phyloP scores from a whole-genome alignment of 2,797 vertebrate species.

The Peromyscus melanophrys region DNA sequence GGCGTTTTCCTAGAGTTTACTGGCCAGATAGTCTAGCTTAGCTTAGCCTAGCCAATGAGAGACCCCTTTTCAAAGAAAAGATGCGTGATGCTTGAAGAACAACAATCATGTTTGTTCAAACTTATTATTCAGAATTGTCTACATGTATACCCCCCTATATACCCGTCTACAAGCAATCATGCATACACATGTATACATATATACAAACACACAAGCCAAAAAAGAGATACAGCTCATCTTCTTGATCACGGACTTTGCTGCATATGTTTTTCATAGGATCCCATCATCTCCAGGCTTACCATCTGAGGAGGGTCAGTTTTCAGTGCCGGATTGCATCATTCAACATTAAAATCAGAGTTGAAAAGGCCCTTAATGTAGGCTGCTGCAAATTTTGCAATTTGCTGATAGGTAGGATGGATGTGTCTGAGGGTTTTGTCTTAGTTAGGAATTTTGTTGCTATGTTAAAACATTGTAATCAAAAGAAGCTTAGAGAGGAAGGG shows the following conservation, averaged over 20 bases:
- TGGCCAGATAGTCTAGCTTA: not conserved
- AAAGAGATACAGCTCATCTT: not conserved
- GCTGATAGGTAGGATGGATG: not conserved
- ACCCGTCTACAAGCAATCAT: not conserved
- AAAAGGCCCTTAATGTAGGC: not conserved
- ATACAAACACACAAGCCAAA: not conserved
- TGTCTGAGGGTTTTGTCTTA: not conserved
- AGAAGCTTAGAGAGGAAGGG: not conserved
- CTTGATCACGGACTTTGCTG: not conserved
- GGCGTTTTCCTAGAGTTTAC: not conserved
- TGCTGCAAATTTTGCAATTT: not conserved
- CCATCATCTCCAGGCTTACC: accelerated
- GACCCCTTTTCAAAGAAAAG: not conserved
- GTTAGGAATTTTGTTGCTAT: not conserved
- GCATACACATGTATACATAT: not conserved
- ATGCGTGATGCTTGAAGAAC: not conserved
- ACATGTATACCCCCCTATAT: not conserved
- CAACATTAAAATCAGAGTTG: not conserved
- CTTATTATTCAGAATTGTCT: not conserved
- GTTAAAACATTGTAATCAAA: not conserved
- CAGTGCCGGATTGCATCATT: not conserved
- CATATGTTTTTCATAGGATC: accelerated
- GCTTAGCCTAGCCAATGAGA: not conserved
- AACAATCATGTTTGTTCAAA: not conserved
- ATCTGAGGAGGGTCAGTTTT: not conserved